Percentiles rank a stretch among this genome's conserved stretches.
Evolutionary conservation across 2,797 vertebrate genomes (phyloP).

Genomic region (Enteromius fasciolatus): DNA sequence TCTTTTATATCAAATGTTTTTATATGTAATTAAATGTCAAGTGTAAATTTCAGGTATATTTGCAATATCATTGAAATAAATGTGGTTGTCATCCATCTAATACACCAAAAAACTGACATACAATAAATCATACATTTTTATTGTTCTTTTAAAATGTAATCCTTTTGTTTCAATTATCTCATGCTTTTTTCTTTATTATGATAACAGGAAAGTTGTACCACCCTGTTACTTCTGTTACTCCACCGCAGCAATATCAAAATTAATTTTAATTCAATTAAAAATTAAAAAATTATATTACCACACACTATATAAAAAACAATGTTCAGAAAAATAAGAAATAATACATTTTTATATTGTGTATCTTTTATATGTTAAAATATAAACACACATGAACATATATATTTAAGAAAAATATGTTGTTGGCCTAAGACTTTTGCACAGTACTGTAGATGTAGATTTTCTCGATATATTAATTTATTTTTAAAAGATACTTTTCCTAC

Average conservation of each 20-base stretch:
- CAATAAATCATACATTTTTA: neutral
- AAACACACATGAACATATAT: too few species aligned
- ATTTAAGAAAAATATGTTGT: too few species aligned
- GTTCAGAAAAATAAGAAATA: too few species aligned
- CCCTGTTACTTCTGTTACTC: neutral
- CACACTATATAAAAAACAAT: too few species aligned
- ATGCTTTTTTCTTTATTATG: neutral
- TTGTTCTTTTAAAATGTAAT: neutral
- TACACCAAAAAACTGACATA: neutral
- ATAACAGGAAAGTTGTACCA: neutral
- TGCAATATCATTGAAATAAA: neutral
- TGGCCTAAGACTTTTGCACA: too few species aligned
- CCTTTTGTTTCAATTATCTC: neutral
- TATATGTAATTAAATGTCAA: neutral
- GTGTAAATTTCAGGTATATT: neutral
- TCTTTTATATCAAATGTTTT: neutral
- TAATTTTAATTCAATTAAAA: neutral
- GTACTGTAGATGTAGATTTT: too few species aligned
- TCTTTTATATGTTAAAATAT: too few species aligned
- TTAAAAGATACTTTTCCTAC: too few species aligned
- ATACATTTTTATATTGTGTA: too few species aligned
- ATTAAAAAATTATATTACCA: too few species aligned
- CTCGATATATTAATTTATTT: too few species aligned
- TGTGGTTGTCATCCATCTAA: neutral
- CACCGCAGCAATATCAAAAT: neutral